These are phyloP conservation scores for Lithophane leautieri DNA, from an alignment of 2,888 invertebrate species.

Conservation along the genomic window DNA sequence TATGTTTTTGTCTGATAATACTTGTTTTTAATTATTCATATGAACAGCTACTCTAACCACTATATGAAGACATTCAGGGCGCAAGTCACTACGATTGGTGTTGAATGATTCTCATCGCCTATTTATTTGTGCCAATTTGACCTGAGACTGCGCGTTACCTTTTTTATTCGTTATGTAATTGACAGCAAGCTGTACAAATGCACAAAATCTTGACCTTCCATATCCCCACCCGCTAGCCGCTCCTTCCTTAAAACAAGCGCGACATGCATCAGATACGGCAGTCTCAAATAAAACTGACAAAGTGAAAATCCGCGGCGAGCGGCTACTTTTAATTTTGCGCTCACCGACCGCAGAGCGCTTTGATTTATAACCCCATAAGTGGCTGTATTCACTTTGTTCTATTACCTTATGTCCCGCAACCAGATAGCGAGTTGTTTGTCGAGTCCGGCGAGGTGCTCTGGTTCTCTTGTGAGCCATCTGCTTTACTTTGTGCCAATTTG, in stretches of 20 bases:
- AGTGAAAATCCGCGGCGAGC: conserved; percentile 81
- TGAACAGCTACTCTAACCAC: not conserved
- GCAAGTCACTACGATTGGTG: too few relatives aligned
- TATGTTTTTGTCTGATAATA: not conserved
- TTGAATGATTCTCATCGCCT: not conserved
- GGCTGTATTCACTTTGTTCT: conserved; percentile 60
- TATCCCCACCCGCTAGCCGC: conserved; percentile 31
- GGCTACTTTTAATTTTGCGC: conserved; percentile 75
- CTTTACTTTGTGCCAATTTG: not conserved
- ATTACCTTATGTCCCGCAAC: conserved; percentile 56
- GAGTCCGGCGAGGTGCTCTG: conserved; percentile 3
- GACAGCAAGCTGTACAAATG: not conserved
- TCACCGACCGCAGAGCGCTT: conserved; percentile 69
- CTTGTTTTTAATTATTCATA: not conserved
- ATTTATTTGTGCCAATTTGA: not conserved
- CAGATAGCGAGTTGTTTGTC: conserved; percentile 29
- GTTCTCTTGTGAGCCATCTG: conserved; percentile 26
- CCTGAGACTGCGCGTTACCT: too few relatives aligned
- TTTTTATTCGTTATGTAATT: not conserved
- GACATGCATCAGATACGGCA: conserved; percentile 74
- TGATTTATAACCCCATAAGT: conserved; percentile 71
- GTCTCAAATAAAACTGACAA: conserved; percentile 79
- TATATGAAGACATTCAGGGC: not conserved
- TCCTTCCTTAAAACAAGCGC: conserved; percentile 44
- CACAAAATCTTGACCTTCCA: not conserved